phyloP scores from a whole-genome alignment of 2,888 invertebrate genomes.

The Abrostola triplasia region DNA sequence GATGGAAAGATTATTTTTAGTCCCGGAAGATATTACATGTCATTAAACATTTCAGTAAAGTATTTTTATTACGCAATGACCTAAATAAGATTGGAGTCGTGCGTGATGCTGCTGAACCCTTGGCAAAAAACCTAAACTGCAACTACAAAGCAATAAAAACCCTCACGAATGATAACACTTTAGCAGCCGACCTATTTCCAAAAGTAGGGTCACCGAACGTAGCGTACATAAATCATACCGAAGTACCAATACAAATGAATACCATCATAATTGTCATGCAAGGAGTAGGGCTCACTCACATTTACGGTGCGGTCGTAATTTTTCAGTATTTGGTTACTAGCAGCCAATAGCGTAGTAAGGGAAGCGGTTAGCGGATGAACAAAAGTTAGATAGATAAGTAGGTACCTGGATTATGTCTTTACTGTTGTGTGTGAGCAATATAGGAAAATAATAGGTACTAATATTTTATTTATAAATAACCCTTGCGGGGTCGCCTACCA shows the following conservation, averaged over 20 bases:
- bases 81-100: no score
- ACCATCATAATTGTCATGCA: constrained; percentile 58
- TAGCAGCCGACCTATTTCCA: constrained; percentile 54
- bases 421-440: not conserved
- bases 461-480: no score
- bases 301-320: constrained; percentile 65
- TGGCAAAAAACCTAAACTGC: not conserved
- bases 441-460: not conserved
- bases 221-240: constrained; percentile 49
- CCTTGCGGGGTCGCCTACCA: no score
- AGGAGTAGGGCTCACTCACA: constrained; percentile 61
- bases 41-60: no score
- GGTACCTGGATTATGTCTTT: not conserved
- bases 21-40: no score
- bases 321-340: constrained; percentile 71
- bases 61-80: no score
- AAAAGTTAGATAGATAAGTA: not conserved
- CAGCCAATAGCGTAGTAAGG: not conserved
- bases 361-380: constrained; percentile 24
- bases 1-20: no score
- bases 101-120: not conserved
- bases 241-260: constrained; percentile 45
- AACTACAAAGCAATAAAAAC: constrained; percentile 32
- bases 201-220: constrained; percentile 47
- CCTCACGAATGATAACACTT: constrained; percentile 24